phyloP scores from a whole-genome alignment of 2,797 vertebrate genomes.

The Brotogeris chrysoptera region DNA sequence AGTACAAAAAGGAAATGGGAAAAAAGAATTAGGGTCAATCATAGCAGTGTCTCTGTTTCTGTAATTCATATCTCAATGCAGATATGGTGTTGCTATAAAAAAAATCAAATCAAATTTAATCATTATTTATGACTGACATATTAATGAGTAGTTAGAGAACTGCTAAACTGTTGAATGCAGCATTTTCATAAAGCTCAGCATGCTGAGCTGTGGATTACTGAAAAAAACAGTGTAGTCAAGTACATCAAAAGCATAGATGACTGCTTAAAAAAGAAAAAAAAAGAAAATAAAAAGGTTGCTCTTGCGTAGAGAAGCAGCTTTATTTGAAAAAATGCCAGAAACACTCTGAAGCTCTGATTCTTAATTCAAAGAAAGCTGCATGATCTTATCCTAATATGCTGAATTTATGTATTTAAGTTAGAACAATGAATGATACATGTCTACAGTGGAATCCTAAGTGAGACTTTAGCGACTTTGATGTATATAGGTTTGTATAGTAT shows the following conservation, averaged over 20 bases:
- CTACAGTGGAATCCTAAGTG: background rate
- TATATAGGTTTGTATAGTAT: background rate
- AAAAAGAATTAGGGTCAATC: fast-evolving
- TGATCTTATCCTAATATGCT: background rate
- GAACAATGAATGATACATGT: background rate
- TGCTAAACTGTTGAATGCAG: background rate
- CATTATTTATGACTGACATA: background rate
- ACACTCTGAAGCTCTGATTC: background rate
- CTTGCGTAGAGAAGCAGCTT: background rate
- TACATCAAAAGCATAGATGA: background rate
- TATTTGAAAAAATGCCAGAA: background rate
- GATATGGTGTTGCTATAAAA: background rate
- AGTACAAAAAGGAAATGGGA: fast-evolving
- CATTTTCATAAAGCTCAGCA: background rate
- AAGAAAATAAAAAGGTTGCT: background rate
- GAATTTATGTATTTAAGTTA: background rate
- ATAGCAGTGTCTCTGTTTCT: background rate
- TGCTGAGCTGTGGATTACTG: background rate
- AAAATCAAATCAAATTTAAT: background rate
- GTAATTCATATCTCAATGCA: background rate
- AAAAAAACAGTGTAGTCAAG: background rate
- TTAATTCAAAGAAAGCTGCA: background rate
- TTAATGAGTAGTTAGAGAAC: background rate
- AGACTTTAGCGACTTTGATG: background rate
- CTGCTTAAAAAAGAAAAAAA: background rate